Conservation (phyloP, 2,797 vertebrate species). For the Pangasius djambal region DNA sequence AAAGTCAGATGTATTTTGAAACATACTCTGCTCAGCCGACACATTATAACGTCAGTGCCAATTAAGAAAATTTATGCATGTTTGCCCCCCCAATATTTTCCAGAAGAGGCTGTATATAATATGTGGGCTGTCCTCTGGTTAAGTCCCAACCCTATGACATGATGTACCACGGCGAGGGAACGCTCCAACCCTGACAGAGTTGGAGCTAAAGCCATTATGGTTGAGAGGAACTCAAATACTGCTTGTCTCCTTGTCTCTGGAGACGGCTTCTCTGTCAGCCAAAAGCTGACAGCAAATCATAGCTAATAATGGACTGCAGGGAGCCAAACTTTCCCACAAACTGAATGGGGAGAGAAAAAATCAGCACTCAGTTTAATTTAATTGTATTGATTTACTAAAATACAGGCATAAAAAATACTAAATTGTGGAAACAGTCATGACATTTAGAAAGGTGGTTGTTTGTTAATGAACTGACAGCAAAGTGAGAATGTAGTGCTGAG, state of each 20-base stretch:
- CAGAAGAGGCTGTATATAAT: slow-evolving; percentile 19
- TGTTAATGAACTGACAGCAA: not conserved
- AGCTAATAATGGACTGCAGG: slow-evolving; percentile 35
- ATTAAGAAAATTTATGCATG: slow-evolving; percentile 12
- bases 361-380: not conserved
- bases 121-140: slow-evolving; percentile 10
- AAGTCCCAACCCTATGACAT: slow-evolving; percentile 16
- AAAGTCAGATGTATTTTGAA: not conserved
- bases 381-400: not conserved
- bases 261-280: not conserved
- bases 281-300: slow-evolving; percentile 31
- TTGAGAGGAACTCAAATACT: slow-evolving; percentile 24
- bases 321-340: slow-evolving; percentile 20
- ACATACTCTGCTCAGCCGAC: not conserved
- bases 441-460: not conserved
- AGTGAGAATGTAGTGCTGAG: not conserved
- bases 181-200: not conserved
- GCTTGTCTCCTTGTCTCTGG: slow-evolving; percentile 14
- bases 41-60: not conserved
- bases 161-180: not conserved
- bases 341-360: slow-evolving; percentile 29
- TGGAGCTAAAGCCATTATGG: slow-evolving; percentile 39
- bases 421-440: not conserved
- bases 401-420: not conserved
- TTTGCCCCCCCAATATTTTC: slow-evolving; percentile 25